A percentile compares a stretch with the other conserved stretches of the same genome.
Evolutionary conservation across 2,888 invertebrate genomes (phyloP).

Genomic region (Agonopterix subpropinquella): DNA sequence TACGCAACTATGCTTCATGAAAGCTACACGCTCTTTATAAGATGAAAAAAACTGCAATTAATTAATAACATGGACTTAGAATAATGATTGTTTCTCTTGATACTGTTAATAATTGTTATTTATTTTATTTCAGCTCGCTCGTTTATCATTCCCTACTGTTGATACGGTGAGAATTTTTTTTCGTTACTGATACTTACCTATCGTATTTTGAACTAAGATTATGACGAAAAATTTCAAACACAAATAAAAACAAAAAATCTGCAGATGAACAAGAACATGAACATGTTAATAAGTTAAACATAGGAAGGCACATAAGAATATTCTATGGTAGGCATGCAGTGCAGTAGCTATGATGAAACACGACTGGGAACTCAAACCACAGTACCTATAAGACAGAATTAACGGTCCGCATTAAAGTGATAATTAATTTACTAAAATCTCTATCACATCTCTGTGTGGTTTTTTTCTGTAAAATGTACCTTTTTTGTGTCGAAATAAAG

Average conservation of each 20-base stretch:
- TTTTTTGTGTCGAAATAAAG: background rate
- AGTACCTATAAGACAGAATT: no score
- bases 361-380: no score
- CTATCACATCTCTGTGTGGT: background rate
- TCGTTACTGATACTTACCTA: no score
- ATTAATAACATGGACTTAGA: background rate
- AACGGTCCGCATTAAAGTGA: no score
- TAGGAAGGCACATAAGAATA: no score
- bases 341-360: no score
- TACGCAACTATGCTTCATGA: background rate
- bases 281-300: no score
- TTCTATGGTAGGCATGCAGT: no score
- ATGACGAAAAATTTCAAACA: background rate
- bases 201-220: no score
- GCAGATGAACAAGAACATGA: no score
- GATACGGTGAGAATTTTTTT: slow-evolving; percentile 40
- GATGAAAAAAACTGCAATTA: background rate
- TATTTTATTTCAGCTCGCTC: slow-evolving; percentile 44
- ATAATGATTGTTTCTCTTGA: slow-evolving; percentile 5
- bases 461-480: background rate
- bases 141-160: slow-evolving; percentile 56
- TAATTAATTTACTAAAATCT: no score
- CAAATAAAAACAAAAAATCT: background rate
- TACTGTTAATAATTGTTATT: no score
- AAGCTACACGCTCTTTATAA: background rate